Conservation (phyloP, 2,113 vertebrate species). For the Morphnarchus princeps region DNA sequence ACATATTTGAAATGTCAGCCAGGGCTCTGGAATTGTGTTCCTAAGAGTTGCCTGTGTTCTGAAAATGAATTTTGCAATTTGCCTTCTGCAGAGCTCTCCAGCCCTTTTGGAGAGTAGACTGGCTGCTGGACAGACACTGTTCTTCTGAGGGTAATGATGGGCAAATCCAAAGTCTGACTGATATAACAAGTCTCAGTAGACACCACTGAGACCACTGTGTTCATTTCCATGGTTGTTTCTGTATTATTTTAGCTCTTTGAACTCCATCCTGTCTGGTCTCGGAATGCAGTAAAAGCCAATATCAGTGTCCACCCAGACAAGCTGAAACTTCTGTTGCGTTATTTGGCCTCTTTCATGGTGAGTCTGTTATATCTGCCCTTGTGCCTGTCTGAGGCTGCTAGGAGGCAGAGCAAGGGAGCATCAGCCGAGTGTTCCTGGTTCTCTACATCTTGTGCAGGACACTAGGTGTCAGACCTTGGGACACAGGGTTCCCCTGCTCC, state of each 20-base stretch:
- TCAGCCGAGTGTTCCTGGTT: neutral
- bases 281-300: slow-evolving; percentile 91
- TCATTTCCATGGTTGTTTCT: neutral
- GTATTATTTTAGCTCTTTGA: slow-evolving; percentile 82
- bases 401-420: neutral
- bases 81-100: neutral
- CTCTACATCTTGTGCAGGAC: neutral
- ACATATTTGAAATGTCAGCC: neutral
- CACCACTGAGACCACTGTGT: neutral
- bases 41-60: neutral
- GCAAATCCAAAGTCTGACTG: neutral
- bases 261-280: slow-evolving; percentile 89
- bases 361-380: neutral
- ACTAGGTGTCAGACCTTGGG: neutral
- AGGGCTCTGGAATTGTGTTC: neutral
- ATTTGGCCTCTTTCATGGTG: slow-evolving; percentile 94
- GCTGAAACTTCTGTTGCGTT: slow-evolving; percentile 89
- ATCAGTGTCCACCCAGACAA: slow-evolving; percentile 92
- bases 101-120: neutral
- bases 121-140: neutral
- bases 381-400: neutral
- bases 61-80: neutral
- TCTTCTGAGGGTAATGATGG: neutral
- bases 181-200: neutral
- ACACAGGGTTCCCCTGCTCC: neutral